Base-by-base conservation (phyloP, 2,888 invertebrate species). In the Drosophila neutralis region DNA sequence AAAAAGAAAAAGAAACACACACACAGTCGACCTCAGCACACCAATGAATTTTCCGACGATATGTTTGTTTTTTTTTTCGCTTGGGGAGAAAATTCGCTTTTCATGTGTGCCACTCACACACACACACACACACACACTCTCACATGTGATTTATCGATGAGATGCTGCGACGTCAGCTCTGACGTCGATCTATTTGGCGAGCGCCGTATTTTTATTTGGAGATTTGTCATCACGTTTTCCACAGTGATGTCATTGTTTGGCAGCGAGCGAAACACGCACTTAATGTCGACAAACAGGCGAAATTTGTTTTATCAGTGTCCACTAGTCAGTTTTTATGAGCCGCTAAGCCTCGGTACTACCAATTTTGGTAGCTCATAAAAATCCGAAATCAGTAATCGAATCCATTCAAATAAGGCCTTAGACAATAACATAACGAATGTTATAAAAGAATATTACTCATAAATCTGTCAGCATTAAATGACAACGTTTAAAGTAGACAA, bases 41-140 rank as follows among this genome's bases (percentile, higher is more conserved):
- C 74, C 79, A 80, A 77, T 84, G 85, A 89, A 89, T 85, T 85
- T 85, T 87, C 89, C 85, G 85, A 82, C 69, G 68, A 67, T 87
- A 70, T 81, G 68, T 76, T 65, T 79, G n/a, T 65, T 66, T 72
- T 78, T 69, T 63, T 73, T 72, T 68, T 68, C 33, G 81, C 79
- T 87, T 70, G 73, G 82, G 80, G 80, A 87, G 85, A 85, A 85
- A 85, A 85, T 85, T 89, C 87, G 85, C 89, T 85, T 89, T 89
- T 85, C 85, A 85, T 85, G 73, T 89, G 87, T 81, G 84, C 74
- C 62, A 63, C 29, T 49, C 24, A 60, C 42, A 59, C 52, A 59
- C 45, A 67, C 24, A 60, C 24, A 35, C 29, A 60, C 42, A 53
- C 24, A 35, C 29, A 60, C 42, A 45, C 36, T 10, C 31, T 51